phyloP scores from a whole-genome alignment of 1,140 invertebrate genomes.

The Manduca sexta region DNA sequence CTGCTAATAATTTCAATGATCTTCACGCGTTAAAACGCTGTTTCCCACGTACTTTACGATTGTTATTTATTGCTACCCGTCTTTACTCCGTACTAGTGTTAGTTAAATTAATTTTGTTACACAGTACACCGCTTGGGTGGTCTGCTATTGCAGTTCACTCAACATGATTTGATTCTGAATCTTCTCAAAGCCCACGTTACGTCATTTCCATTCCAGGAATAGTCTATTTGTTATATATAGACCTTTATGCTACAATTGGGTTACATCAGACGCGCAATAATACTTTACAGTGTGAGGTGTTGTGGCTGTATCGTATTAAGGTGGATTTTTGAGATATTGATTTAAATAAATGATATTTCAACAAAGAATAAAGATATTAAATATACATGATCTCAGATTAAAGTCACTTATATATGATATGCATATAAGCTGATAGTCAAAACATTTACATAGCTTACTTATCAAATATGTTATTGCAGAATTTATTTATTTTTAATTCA shows the following conservation, averaged over 20 bases:
- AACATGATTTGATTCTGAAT: not conserved
- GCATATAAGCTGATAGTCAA: no score
- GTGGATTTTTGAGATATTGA: not conserved
- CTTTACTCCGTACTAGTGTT: not conserved
- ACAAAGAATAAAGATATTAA: no score
- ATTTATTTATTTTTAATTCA: no score
- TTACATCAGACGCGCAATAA: not conserved
- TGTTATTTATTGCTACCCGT: conserved; percentile 25
- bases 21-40: conserved; percentile 45
- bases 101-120: conserved; percentile 1
- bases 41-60: conserved; percentile 42
- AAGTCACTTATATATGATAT: no score
- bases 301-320: not conserved
- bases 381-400: no score
- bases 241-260: no score
- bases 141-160: not conserved
- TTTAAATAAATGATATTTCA: no score
- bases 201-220: no score
- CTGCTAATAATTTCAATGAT: conserved; percentile 52
- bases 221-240: no score
- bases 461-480: no score
- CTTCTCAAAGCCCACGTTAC: no score
- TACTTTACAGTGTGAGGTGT: not conserved
- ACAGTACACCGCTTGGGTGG: conserved; percentile 1
- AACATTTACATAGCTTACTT: no score